phyloP scores from a whole-genome alignment of 2,888 invertebrate species.

The Tiphia femorata region DNA sequence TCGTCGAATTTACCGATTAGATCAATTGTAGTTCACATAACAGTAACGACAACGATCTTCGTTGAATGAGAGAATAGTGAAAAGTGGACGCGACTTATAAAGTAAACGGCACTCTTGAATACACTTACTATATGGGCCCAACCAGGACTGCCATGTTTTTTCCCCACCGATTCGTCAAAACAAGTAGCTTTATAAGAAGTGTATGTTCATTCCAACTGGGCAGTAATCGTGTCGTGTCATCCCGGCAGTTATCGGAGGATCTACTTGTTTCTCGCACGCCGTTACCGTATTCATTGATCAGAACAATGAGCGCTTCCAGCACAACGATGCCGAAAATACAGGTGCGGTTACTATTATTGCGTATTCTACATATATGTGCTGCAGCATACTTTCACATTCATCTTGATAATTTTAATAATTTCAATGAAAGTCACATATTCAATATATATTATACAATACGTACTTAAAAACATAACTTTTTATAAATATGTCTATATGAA shows the following conservation, averaged over 20 bases:
- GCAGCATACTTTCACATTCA: neutral
- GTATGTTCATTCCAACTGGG: constrained; percentile 33
- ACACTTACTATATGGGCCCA: too few species aligned
- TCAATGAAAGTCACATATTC: neutral
- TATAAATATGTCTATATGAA: too few species aligned
- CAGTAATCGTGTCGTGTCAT: constrained; percentile 34
- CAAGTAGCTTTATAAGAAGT: constrained; percentile 48
- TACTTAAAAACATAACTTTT: too few species aligned
- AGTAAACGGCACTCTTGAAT: neutral
- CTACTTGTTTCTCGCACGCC: neutral
- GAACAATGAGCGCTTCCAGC: constrained; percentile 42
- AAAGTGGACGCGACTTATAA: neutral
- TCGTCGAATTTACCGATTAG: neutral
- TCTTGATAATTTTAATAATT: too few species aligned
- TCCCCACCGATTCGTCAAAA: constrained; percentile 50
- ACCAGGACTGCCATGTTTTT: constrained; percentile 54
- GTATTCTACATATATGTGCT: neutral
- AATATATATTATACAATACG: neutral
- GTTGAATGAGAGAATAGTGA: neutral
- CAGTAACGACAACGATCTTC: neutral
- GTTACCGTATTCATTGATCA: constrained; percentile 22
- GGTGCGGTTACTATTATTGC: constrained; percentile 39
- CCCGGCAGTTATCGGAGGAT: constrained; percentile 9
- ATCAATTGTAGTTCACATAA: neutral
- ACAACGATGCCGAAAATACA: constrained; percentile 62